Conservation (phyloP, 2,888 invertebrate species). For the Aphidius colemani region DNA sequence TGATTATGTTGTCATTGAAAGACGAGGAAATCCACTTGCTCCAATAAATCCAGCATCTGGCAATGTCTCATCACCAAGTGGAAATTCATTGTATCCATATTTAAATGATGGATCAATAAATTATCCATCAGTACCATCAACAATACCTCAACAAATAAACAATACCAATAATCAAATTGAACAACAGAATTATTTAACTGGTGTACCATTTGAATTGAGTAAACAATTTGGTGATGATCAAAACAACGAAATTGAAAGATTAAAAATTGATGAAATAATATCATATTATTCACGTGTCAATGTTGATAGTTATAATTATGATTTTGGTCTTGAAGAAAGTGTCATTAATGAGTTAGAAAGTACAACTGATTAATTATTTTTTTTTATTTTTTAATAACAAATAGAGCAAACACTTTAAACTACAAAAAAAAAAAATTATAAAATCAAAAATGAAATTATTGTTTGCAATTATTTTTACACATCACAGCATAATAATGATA, state of each 20-base stretch:
- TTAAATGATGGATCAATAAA: constrained; percentile 24
- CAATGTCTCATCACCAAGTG: constrained; percentile 21
- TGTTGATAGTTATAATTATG: constrained; percentile 61
- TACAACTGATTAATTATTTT: constrained; percentile 23
- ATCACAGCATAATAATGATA: too few species aligned
- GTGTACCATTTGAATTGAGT: constrained; percentile 65
- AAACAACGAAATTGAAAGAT: constrained; percentile 53
- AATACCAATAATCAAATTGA: constrained; percentile 30
- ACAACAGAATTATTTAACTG: constrained; percentile 60
- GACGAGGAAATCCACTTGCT: constrained; percentile 31
- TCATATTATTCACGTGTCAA: constrained; percentile 63
- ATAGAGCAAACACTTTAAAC: not conserved
- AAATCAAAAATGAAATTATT: too few species aligned
- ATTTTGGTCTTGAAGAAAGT: constrained; percentile 64
- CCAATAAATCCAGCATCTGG: constrained; percentile 22
- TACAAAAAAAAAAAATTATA: too few species aligned
- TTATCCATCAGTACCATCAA: constrained; percentile 35
- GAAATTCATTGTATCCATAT: constrained; percentile 46
- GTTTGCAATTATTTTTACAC: too few species aligned
- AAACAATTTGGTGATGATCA: constrained; percentile 62
- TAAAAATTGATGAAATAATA: constrained; percentile 63
- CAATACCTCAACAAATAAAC: constrained; percentile 8
- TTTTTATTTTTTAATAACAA: not conserved
- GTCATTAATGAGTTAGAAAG: constrained; percentile 62
- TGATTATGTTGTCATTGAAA: constrained; percentile 48